Base-by-base conservation (phyloP, 2,113 vertebrate species). In the Pseudolaguvia tuberculata region DNA sequence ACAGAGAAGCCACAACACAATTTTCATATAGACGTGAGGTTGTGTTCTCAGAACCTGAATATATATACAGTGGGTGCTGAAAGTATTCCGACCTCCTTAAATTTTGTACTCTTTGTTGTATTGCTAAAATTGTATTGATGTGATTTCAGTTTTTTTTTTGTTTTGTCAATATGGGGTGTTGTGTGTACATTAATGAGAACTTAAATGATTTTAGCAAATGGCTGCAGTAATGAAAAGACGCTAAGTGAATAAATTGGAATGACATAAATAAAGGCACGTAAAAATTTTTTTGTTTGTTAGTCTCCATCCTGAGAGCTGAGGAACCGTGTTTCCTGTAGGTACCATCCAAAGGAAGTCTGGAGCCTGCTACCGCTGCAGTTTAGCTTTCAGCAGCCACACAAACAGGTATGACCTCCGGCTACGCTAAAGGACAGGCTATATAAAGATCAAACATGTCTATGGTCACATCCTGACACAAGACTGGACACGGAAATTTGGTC, bases 321-420 rank as follows among this genome's bases (percentile, higher is more conserved):
- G 82, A 72, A 79, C 70, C 80, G 72, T 67, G 82, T 81, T 88
- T 90, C 87, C 89, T 89, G 87, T 84, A 84, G 83, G 87, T 88
- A 83, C 78, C 86, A 86, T 85, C 79, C 81, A 85, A 52, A 86
- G 88, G 87, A 89, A 89, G 83, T 87, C 83, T 84, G 86, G 84
- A 82, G 82, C 85, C 78, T 85, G 87, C 82, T 86, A 76, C 82
- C 78, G 83, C 76, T 85, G 80, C 78, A 80, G 86, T 84, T 88
- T 85, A 81, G 70, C 72, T 85, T 88, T 70, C 70, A 78, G 79
- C 81, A 53, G 78, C 73, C 84, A 81, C 83, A 85, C 80, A 84
- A 81, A 83, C 66, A 81, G 51, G 65, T 82, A 72, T 70, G 39
- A 73, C 15, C 79, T 50, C 58, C 83, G 85, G 83, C 83, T 76